Evolutionary conservation across 2,113 vertebrate species (phyloP).

Genomic region (Anarhynchus alexandrinus): DNA sequence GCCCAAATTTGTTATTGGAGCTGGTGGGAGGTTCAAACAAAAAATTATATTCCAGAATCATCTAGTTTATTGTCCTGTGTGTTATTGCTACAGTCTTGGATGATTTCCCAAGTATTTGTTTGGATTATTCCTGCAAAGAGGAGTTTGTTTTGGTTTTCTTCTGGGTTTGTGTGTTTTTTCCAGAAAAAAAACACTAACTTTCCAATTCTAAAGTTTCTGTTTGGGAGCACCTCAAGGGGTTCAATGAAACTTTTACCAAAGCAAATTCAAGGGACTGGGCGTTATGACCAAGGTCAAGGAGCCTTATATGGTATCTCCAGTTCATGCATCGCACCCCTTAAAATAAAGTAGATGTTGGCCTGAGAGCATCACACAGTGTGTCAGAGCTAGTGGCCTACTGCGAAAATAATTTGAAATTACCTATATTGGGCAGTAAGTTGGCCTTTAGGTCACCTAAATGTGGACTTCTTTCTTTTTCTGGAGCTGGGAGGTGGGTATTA

Average conservation of each 20-base stretch:
- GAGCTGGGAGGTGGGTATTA: neutral
- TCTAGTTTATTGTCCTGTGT: neutral
- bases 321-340: neutral
- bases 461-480: neutral
- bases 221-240: neutral
- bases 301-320: neutral
- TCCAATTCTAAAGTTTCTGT: neutral
- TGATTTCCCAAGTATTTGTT: neutral
- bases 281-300: too few species aligned
- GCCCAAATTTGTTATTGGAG: neutral
- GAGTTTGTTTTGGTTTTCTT: neutral
- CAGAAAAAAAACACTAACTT: neutral
- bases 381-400: neutral
- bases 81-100: neutral
- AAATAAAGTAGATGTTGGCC: neutral
- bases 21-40: neutral
- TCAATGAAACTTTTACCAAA: neutral
- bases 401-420: neutral
- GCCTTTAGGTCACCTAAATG: neutral
- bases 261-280: too few species aligned
- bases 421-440: neutral
- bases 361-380: neutral
- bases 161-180: neutral
- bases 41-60: neutral
- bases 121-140: neutral